These are phyloP conservation scores for Otus scops DNA, from an alignment of 2,797 vertebrate genomes.

Conservation along the genomic window DNA sequence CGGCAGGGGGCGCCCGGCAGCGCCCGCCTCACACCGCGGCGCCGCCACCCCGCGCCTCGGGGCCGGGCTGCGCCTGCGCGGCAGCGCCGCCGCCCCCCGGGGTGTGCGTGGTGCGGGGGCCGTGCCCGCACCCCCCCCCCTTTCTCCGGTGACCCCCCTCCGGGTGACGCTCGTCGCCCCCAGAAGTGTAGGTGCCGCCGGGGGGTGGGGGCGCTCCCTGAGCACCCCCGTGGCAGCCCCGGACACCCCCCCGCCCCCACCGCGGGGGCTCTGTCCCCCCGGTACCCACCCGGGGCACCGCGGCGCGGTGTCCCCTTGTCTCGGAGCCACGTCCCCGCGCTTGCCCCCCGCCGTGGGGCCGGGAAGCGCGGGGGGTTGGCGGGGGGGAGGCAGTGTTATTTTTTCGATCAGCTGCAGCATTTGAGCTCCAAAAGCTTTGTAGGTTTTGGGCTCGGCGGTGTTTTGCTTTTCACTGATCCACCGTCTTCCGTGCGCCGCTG, in stretches of 20 bases:
- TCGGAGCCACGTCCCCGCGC: neutral
- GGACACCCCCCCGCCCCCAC: neutral
- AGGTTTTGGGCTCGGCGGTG: neutral
- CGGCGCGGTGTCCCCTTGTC: neutral
- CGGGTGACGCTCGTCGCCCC: too few species aligned
- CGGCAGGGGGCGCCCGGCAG: neutral
- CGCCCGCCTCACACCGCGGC: too few species aligned
- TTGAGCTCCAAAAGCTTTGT: slow-evolving; percentile 23
- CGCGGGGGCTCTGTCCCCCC: accelerated
- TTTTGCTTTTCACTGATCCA: neutral
- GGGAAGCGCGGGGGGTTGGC: neutral
- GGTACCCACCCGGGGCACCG: neutral
- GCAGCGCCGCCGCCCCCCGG: too few species aligned
- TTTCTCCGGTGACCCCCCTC: too few species aligned
- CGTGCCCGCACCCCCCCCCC: too few species aligned
- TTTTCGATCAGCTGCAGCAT: neutral
- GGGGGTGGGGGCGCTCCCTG: too few species aligned
- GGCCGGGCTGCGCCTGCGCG: neutral
- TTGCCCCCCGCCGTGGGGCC: neutral
- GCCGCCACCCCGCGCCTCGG: neutral
- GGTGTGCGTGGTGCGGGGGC: too few species aligned
- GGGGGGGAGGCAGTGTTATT: neutral
- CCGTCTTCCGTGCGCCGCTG: neutral
- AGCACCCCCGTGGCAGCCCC: too few species aligned
- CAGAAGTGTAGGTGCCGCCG: neutral